Evolutionary conservation across 1,140 invertebrate species (phyloP).

Genomic region (Macrobrachium nipponense): DNA sequence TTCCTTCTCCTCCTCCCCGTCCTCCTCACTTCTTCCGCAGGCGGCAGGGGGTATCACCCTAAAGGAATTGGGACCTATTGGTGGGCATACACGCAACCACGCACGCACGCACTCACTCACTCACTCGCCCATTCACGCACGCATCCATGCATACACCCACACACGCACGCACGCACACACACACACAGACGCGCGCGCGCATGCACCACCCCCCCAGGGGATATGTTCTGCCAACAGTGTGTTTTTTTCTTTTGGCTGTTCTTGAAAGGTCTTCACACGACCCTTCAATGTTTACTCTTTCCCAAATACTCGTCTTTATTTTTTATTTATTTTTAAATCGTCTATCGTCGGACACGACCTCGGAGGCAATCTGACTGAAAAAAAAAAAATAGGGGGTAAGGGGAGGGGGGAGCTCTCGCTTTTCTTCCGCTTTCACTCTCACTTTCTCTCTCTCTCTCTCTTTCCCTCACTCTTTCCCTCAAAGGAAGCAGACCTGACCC

Average conservation of each 20-base stretch:
- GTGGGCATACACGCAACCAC: not conserved
- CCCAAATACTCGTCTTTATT: too few species aligned
- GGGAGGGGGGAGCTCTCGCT: not conserved
- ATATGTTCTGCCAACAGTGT: too few species aligned
- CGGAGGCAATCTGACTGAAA: not conserved
- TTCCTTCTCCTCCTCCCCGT: conserved; percentile 3
- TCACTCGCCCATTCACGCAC: conserved; percentile 7
- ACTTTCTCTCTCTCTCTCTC: conserved; percentile 21
- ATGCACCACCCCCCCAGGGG: not conserved
- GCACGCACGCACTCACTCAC: not conserved
- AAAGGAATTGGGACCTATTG: not conserved
- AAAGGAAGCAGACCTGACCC: not conserved
- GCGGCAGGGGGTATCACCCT: conserved; percentile 16
- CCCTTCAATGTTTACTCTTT: not conserved
- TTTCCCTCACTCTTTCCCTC: not conserved
- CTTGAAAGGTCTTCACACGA: not conserved
- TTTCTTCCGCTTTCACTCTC: not conserved
- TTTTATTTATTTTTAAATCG: too few species aligned
- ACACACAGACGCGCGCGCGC: not conserved
- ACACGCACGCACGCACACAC: not conserved
- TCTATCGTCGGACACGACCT: not conserved
- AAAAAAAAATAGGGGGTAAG: not conserved
- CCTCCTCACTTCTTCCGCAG: conserved; percentile 12
- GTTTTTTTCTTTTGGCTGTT: too few species aligned
- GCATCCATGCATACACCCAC: not conserved